These are phyloP conservation scores for Bothrops alternatus DNA, from an alignment of 2,797 vertebrate genomes.

Conservation along the genomic window DNA sequence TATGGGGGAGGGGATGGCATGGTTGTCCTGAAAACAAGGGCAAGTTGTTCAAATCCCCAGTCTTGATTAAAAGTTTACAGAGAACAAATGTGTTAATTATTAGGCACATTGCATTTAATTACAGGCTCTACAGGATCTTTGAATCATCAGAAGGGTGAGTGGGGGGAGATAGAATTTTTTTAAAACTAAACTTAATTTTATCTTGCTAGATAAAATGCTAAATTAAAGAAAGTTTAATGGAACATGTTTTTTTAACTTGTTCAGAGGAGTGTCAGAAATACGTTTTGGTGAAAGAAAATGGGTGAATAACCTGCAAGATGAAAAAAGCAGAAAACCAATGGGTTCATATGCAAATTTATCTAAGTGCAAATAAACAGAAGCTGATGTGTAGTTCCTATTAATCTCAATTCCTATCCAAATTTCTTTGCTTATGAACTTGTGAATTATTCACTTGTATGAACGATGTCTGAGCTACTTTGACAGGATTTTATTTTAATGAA, in stretches of 20 bases:
- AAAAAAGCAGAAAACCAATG: not conserved
- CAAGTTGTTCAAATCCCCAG: not conserved
- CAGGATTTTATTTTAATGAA: slow-evolving; percentile 43
- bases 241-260: not conserved
- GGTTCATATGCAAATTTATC: not conserved
- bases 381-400: not conserved
- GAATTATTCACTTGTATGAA: slow-evolving; percentile 25
- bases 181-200: slow-evolving; percentile 34
- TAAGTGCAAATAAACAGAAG: not conserved
- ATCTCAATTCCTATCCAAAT: not conserved
- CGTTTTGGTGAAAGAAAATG: not conserved
- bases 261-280: slow-evolving; percentile 25
- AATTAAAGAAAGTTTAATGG: slow-evolving; percentile 32
- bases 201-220: slow-evolving; percentile 29
- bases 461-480: slow-evolving; percentile 15
- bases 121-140: slow-evolving; percentile 29
- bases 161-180: slow-evolving; percentile 37
- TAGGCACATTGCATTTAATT: slow-evolving; percentile 33
- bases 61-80: not conserved
- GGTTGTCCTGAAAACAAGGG: not conserved
- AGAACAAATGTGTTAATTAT: slow-evolving; percentile 5
- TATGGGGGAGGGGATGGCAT: not conserved
- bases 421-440: slow-evolving; percentile 5
- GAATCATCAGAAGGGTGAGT: not conserved
- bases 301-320: slow-evolving; percentile 22